phyloP scores from a whole-genome alignment of 2,888 invertebrate genomes.

The Catocala fraxini region DNA sequence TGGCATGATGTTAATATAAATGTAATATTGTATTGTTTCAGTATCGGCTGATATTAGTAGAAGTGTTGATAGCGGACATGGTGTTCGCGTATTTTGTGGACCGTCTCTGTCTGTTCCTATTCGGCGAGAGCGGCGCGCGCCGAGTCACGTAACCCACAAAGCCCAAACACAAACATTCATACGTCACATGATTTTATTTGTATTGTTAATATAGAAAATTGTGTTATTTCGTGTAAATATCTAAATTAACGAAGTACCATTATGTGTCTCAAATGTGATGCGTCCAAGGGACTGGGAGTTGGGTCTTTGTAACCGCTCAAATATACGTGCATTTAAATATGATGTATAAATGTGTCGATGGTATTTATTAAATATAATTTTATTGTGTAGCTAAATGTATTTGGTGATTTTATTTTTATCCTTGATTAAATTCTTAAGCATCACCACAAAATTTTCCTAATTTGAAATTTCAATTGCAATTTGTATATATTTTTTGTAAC shows the following conservation, averaged over 20 bases:
- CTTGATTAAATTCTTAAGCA: too few species aligned
- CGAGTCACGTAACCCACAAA: constrained; percentile 46
- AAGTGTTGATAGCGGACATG: constrained; percentile 95
- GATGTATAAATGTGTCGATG: constrained; percentile 60
- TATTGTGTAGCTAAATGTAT: constrained; percentile 62
- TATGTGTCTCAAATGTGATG: constrained; percentile 27
- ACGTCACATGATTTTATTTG: too few species aligned
- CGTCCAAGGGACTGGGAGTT: constrained; percentile 20
- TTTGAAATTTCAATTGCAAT: too few species aligned
- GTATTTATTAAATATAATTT: constrained; percentile 65
- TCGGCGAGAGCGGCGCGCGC: constrained; percentile 92
- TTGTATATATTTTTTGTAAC: too few species aligned
- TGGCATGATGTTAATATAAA: neutral
- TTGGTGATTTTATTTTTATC: constrained; percentile 34
- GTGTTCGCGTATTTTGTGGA: constrained; percentile 95
- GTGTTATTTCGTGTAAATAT: constrained; percentile 46
- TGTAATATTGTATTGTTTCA: constrained; percentile 78
- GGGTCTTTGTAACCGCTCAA: constrained; percentile 66
- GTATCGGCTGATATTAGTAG: constrained; percentile 96
- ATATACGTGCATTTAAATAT: constrained; percentile 71
- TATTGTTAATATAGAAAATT: neutral
- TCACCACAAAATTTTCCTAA: too few species aligned
- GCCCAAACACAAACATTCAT: neutral
- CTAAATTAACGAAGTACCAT: constrained; percentile 34
- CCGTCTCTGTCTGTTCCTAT: constrained; percentile 93